These are phyloP conservation scores for Pocillopora grandis DNA, from an alignment of 92 coral and sea anemone species.

Conservation along the genomic window DNA sequence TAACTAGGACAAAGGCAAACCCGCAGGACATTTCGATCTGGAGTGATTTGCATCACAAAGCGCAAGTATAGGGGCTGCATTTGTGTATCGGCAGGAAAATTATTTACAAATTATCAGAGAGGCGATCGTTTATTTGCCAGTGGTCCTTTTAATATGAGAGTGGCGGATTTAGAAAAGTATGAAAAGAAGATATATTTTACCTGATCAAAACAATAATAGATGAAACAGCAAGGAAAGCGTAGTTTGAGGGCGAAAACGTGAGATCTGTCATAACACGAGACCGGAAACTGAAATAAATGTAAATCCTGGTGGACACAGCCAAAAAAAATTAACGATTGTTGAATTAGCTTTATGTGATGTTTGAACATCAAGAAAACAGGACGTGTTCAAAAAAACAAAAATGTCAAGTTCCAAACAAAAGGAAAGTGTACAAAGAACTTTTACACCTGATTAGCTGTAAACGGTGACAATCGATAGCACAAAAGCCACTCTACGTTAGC, in stretches of 20 bases:
- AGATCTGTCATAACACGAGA: neutral
- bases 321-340: neutral
- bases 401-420: neutral
- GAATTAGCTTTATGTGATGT: neutral
- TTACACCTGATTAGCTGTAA: neutral
- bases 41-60: too few species aligned
- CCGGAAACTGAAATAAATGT: neutral
- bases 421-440: neutral
- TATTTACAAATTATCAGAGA: too few species aligned
- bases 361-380: neutral
- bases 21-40: too few species aligned
- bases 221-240: too few species aligned
- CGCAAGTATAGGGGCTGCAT: too few species aligned
- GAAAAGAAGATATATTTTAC: too few species aligned
- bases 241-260: neutral
- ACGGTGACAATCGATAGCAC: neutral
- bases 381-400: constrained; percentile 4
- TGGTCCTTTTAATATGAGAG: too few species aligned
- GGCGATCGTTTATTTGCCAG: too few species aligned
- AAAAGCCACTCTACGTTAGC: neutral
- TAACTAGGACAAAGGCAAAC: too few species aligned
- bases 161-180: too few species aligned
- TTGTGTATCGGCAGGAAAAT: too few species aligned
- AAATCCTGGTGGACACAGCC: neutral
- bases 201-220: too few species aligned